Conservation (phyloP, 1,140 invertebrate genomes). For the Meloidogyne hapla region DNA sequence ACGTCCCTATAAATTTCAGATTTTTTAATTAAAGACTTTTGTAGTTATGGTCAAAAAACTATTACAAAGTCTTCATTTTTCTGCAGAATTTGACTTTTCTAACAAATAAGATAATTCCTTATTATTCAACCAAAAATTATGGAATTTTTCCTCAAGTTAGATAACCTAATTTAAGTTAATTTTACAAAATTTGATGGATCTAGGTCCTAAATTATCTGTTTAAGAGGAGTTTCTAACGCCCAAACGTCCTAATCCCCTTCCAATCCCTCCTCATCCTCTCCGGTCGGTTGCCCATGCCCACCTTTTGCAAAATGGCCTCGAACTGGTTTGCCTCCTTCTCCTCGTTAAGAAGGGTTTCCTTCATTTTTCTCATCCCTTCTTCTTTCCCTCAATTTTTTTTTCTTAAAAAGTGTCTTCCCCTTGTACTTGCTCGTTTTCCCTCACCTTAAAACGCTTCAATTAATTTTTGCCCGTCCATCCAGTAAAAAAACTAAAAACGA, state of each 20-base stretch:
- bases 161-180: no score
- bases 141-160: no score
- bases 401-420: not conserved
- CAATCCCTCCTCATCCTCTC: not conserved
- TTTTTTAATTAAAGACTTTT: not conserved
- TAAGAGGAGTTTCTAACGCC: no score
- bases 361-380: not conserved
- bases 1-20: not conserved
- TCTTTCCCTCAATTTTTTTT: no score
- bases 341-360: not conserved
- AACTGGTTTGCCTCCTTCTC: not conserved
- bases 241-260: not conserved
- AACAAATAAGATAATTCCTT: no score
- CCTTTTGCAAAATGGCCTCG: conserved; percentile 1
- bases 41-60: not conserved
- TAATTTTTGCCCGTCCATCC: conserved; percentile 5
- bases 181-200: no score
- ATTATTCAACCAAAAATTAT: no score
- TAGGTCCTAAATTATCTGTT: no score
- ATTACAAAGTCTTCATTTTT: no score
- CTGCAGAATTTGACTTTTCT: not conserved
- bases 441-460: conserved; percentile 3
- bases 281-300: not conserved
- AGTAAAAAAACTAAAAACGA: not conserved
- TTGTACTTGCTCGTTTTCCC: not conserved